Evolutionary conservation across 2,113 vertebrate genomes (phyloP), one percentile per base, ranked within the genome.

Genomic region (Chascanopsetta lugubris): DNA sequence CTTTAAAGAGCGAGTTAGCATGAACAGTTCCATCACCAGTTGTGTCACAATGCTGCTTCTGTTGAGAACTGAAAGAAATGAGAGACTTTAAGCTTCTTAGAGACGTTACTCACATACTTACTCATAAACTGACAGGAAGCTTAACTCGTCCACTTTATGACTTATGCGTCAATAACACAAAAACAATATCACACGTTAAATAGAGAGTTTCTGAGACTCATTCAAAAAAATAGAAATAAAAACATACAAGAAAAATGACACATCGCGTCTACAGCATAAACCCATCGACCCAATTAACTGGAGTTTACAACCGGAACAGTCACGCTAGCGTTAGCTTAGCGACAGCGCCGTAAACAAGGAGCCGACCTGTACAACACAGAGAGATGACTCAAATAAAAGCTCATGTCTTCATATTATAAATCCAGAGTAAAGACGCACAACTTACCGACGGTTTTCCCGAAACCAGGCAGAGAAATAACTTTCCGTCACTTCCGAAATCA

Each of bases 91-190:
- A 80, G 57, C 72, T 40, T 8, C 27, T 74, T 54, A 50, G 0
- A n/a, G 20, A 10, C 5, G 15, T n/a, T 69, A 32, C 30, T 54
- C 34, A 66, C 61, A 61, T 53, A 54, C 47, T 13, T 54, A 17
- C 11, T 42, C 3, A 3, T 34, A n/a, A 63, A 42, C 34, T 56
- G 10, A 1, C 34, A 40, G 11, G n/a, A 38, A 15, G 13, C 13
- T 15, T 17, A 17, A 5, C n/a, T n/a, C 12, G 34, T 38, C 4
- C 4, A 38, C 4, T 38, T 38, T n/a, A n/a, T n/a, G n/a, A n/a
- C n/a, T n/a, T n/a, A n/a, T n/a, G n/a, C n/a, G n/a, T n/a, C n/a
- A n/a, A n/a, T n/a, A n/a, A n/a, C n/a, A n/a, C n/a, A n/a, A n/a
- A n/a, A n/a, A n/a, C n/a, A n/a, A n/a, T n/a, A n/a, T n/a, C n/a